phyloP scores from a whole-genome alignment of 2,113 vertebrate species.

The Halcyon malimbica region DNA sequence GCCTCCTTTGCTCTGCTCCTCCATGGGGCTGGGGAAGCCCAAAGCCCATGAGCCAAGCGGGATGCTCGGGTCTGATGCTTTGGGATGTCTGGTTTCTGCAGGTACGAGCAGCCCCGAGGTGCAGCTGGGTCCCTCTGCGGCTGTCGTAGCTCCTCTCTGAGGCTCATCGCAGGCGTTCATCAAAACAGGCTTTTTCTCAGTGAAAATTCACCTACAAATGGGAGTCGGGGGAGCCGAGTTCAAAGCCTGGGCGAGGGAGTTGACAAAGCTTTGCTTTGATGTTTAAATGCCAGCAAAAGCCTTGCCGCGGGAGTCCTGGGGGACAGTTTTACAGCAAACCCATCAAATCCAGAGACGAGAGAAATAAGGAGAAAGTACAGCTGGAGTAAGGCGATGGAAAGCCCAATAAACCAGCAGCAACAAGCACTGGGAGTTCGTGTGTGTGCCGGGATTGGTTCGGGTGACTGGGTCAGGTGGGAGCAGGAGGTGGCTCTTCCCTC shows the following conservation, averaged over 20 bases:
- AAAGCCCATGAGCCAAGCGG: not conserved
- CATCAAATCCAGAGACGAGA: not conserved
- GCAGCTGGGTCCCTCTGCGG: not conserved
- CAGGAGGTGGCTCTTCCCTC: not conserved
- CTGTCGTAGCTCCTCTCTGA: not conserved
- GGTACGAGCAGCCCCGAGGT: not conserved
- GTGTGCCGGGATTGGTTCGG: not conserved
- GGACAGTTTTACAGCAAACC: not conserved
- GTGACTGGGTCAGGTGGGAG: not conserved
- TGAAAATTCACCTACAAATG: not conserved
- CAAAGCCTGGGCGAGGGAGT: not conserved
- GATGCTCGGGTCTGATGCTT: not conserved
- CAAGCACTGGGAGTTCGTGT: no score
- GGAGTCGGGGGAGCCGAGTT: not conserved
- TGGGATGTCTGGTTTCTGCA: rapidly evolving
- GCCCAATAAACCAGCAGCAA: not conserved
- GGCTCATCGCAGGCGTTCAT: no score
- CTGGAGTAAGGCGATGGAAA: not conserved
- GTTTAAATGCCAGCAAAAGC: not conserved
- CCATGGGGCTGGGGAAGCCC: not conserved
- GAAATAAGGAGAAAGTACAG: not conserved
- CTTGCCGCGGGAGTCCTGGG: not conserved
- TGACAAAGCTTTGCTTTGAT: not conserved
- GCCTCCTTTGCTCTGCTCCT: not conserved
- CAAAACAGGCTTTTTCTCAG: not conserved